Percentiles rank a stretch among this genome's conserved stretches.
Evolutionary conservation across 2,888 invertebrate species (phyloP).

Genomic region (Drosophila aldrichi): DNA sequence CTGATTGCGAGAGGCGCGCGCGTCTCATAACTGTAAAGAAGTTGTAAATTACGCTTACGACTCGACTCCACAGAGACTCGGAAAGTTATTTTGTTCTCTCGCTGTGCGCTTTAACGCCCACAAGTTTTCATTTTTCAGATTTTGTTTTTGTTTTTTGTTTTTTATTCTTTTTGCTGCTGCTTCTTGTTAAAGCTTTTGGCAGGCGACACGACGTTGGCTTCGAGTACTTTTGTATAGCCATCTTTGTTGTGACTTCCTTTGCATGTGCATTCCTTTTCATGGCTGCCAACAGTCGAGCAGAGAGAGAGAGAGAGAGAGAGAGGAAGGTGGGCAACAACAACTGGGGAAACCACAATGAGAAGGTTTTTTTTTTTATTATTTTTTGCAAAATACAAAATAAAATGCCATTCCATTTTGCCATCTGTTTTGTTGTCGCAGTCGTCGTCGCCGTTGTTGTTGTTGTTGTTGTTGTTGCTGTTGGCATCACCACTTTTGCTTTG

Average conservation of each 20-base stretch:
- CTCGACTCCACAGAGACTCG: constrained; percentile 22
- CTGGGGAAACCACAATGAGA: constrained; percentile 59
- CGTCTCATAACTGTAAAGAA: constrained; percentile 43
- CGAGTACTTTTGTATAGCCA: constrained; percentile 36
- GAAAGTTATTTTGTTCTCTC: constrained; percentile 2
- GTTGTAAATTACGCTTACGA: constrained; percentile 52
- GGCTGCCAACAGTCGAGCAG: constrained; percentile 18
- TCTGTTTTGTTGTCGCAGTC: constrained; percentile 62
- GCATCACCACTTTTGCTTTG: constrained; percentile 67
- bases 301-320: too few relatives aligned
- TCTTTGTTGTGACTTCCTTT: constrained; percentile 64
- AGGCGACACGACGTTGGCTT: constrained; percentile 35
- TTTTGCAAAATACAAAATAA: constrained; percentile 43
- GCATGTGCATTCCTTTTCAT: constrained; percentile 64
- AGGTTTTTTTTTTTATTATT: constrained; percentile 27
- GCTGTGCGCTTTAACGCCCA: constrained; percentile 1
- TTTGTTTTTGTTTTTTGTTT: neutral
- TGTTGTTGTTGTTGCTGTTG: constrained; percentile 41
- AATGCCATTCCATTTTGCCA: constrained; percentile 74
- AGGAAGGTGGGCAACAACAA: constrained; percentile 3
- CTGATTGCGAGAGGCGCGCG: neutral
- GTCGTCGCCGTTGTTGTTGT: constrained; percentile 13
- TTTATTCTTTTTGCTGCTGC: neutral
- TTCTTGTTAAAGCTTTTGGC: constrained; percentile 34
- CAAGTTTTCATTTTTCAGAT: neutral